Evolutionary conservation across 64 coral and sea anemone species (phyloP), one percentile per base, ranked within the genome.

Genomic region (Stichodactyla helianthus): DNA sequence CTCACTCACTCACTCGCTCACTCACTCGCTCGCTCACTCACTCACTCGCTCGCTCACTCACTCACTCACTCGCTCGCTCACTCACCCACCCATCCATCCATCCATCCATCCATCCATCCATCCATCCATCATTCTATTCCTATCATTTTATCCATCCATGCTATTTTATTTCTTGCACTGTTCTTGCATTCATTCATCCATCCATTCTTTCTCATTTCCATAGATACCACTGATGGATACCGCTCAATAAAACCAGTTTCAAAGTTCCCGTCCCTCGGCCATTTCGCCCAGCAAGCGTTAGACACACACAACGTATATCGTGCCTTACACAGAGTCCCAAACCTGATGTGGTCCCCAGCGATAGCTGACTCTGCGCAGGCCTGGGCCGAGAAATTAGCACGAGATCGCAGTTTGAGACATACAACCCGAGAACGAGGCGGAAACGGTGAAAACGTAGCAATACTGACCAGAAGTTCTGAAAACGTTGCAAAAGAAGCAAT

Each of bases 391-490:
- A 92, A 87, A 81, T 22, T 92, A 4, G 90, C 90, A 71, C 77
- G 63, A 12, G 59, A 85, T 7, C 90, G 85, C 7, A 87, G 84
- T 23, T 44, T 87, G 51, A 82, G 87, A 53, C 90, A 87, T 54
- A 86, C 94, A 55, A 87, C 82, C 11, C 86, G 88, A 19, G 31
- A 64, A 12, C 85, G 90, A 22, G 82, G 94, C 79, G 58, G 63
- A 6, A 65, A 93, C 52, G 94, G 94, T 80, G 94, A 96, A 51
- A 96, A 96, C 53, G 23, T 96, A 22, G 94, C 94, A 31, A 93
- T 90, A 88, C 90, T 93, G 53, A 87, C 91, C 4, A 91, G 88
- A 26, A 71, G 54, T 53, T 90, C 71, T 54, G 83, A 86, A 85
- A 53, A 83, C 50, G 89, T 83, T 7, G 89, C 67, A 10, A 84